Conservation (phyloP, 1,140 invertebrate species). For the Nebria ingens region DNA sequence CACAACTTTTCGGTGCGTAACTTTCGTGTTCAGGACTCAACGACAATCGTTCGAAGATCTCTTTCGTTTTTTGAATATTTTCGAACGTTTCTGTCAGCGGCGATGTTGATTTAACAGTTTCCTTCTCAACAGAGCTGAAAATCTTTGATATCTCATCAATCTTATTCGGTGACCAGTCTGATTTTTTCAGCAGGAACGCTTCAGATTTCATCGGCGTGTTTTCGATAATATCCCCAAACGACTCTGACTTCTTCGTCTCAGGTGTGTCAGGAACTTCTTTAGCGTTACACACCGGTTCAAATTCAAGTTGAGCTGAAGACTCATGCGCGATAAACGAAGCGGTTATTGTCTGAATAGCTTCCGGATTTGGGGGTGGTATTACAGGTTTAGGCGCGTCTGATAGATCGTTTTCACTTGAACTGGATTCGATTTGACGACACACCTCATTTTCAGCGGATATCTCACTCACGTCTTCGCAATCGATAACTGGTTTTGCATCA, state of each 20-base stretch:
- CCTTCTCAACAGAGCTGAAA: neutral
- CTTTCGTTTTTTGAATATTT: neutral
- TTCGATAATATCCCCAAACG: neutral
- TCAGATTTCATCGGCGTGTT: neutral
- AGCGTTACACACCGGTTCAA: too few species aligned
- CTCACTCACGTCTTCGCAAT: neutral
- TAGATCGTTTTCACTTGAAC: neutral
- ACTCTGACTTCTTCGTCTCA: neutral
- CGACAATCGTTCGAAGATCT: neutral
- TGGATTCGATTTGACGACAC: neutral
- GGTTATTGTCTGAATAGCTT: neutral
- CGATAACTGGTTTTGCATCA: slow-evolving; percentile 8
- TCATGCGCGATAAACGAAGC: neutral
- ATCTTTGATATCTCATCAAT: neutral
- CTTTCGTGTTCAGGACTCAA: neutral
- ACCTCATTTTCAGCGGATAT: neutral
- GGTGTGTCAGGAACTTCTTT: neutral
- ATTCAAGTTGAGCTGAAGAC: neutral
- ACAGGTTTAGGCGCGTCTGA: neutral
- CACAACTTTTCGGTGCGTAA: neutral
- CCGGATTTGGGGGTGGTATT: neutral
- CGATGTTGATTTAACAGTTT: neutral
- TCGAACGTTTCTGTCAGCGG: neutral
- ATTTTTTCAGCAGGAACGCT: neutral
- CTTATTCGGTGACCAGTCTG: neutral